Evolutionary conservation across 2,113 vertebrate genomes (phyloP).

Genomic region (Chrysochloris asiatica): DNA sequence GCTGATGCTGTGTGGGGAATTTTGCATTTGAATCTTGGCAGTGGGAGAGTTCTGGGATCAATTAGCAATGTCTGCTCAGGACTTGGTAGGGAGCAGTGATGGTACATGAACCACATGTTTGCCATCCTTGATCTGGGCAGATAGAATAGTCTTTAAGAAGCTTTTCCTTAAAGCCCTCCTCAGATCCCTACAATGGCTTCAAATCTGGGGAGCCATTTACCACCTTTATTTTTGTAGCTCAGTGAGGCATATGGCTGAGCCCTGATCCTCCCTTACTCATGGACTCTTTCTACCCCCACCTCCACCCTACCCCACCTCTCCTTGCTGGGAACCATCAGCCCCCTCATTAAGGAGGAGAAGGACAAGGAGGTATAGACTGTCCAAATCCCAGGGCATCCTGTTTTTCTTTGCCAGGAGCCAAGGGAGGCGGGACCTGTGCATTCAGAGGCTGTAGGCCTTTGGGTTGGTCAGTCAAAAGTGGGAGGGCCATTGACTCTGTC

Average conservation of each 20-base stretch:
- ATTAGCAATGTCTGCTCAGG: neutral
- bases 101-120: neutral
- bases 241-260: too few relatives aligned
- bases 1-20: neutral
- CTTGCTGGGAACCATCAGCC: neutral
- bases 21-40: neutral
- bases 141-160: neutral
- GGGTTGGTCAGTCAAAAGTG: neutral
- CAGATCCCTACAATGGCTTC: neutral
- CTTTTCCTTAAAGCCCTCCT: constrained; percentile 6
- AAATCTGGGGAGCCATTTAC: neutral
- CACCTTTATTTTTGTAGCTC: neutral
- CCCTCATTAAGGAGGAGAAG: neutral
- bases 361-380: neutral
- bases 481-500: neutral
- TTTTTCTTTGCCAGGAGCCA: neutral
- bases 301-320: neutral
- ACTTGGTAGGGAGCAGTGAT: neutral
- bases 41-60: neutral
- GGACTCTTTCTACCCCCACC: neutral
- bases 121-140: neutral
- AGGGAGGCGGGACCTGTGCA: neutral
- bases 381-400: neutral
- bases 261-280: neutral
- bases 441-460: neutral